Percentiles rank a stretch among this genome's conserved stretches.
These are phyloP conservation scores for Remorina albescens DNA, from an alignment of 2,797 vertebrate species.

Conservation along the genomic window DNA sequence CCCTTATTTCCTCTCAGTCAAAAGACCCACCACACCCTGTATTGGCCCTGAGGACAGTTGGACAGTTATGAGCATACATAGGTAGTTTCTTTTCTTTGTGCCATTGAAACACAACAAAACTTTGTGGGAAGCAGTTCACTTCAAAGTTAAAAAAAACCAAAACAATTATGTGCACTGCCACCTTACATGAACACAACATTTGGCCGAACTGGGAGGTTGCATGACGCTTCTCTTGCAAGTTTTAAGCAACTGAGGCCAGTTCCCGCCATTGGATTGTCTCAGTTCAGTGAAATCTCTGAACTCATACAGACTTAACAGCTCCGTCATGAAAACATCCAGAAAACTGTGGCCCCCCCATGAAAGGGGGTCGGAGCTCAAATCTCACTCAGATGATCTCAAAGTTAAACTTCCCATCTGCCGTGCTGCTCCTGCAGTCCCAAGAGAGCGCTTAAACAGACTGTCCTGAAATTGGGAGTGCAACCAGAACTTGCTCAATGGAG, in stretches of 20 bases:
- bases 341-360: conserved; percentile 67
- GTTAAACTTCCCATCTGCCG: conserved; percentile 69
- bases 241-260: background rate
- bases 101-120: too few relatives aligned
- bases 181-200: too few relatives aligned
- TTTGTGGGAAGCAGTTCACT: too few relatives aligned
- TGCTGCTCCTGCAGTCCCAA: conserved; percentile 56
- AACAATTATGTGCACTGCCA: too few relatives aligned
- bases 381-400: conserved; percentile 68
- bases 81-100: too few relatives aligned
- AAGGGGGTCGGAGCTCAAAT: conserved; percentile 70
- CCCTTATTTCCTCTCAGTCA: background rate
- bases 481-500: conserved; percentile 42
- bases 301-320: conserved; percentile 26
- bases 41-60: background rate
- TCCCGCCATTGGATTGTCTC: background rate
- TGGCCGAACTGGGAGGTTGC: too few relatives aligned
- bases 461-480: conserved; percentile 70
- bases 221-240: conserved; percentile 6
- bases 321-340: conserved; percentile 66
- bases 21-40: background rate
- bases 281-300: conserved; percentile 32
- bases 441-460: conserved; percentile 78
- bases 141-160: too few relatives aligned
- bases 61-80: too few relatives aligned